Conservation (phyloP, 2,888 invertebrate genomes). For the Muschampia plurimacula region DNA sequence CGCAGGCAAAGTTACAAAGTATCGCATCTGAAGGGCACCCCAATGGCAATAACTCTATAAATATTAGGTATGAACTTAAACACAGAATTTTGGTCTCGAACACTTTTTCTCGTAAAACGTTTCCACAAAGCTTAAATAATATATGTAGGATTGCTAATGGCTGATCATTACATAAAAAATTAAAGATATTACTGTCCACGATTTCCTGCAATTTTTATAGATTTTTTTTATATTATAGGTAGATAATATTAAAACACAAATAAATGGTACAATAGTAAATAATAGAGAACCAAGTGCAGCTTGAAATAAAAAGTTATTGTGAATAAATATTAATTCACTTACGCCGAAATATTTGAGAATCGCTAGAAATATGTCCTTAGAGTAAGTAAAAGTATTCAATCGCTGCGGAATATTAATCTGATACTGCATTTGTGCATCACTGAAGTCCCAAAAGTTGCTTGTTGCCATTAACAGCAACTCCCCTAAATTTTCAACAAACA, state of each 20-base stretch:
- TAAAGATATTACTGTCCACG: constrained; percentile 65
- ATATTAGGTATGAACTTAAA: constrained; percentile 85
- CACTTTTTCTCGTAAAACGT: constrained; percentile 73
- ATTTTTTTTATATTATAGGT: too few species aligned
- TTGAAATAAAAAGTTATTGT: neutral
- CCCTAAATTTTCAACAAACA: constrained; percentile 74
- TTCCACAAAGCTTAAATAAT: constrained; percentile 77
- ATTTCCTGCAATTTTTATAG: constrained; percentile 57
- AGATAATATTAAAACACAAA: too few species aligned
- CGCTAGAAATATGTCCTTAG: constrained; percentile 62
- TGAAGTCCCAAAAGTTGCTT: constrained; percentile 66
- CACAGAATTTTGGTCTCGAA: constrained; percentile 81
- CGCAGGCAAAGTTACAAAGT: constrained; percentile 84
- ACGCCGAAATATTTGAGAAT: constrained; percentile 79
- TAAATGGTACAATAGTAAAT: too few species aligned
- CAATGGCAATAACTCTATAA: constrained; percentile 75
- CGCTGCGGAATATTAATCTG: constrained; percentile 58
- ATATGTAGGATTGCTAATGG: constrained; percentile 83
- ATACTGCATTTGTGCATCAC: constrained; percentile 60
- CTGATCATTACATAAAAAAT: constrained; percentile 72
- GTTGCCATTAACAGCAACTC: constrained; percentile 65
- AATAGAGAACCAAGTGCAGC: too few species aligned
- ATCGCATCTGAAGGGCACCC: constrained; percentile 78
- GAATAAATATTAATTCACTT: constrained; percentile 48
- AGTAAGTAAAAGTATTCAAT: constrained; percentile 71